Evolutionary conservation across 2,113 vertebrate species (phyloP).

Genomic region (Cettia cetti): DNA sequence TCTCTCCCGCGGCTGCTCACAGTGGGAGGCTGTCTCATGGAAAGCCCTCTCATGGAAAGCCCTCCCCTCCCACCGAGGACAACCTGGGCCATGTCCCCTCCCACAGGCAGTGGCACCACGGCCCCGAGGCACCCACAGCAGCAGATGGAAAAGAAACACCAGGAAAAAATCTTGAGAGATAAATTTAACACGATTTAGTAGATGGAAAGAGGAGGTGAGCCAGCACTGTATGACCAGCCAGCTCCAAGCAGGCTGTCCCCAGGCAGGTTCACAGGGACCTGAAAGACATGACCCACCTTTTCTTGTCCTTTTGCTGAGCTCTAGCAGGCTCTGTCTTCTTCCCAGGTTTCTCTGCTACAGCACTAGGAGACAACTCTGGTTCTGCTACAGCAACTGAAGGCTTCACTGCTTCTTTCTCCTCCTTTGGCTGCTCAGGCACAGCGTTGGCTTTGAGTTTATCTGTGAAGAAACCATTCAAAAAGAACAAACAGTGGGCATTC

Average conservation of each 20-base stretch:
- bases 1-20: background rate
- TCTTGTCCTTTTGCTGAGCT: constrained; percentile 68
- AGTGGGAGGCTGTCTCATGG: background rate
- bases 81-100: background rate
- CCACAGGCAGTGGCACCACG: background rate
- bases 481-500: background rate
- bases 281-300: constrained; percentile 53
- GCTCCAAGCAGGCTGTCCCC: background rate
- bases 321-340: constrained; percentile 63
- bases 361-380: constrained; percentile 44
- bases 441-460: constrained; percentile 73
- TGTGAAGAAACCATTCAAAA: constrained; percentile 4
- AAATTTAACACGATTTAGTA: background rate
- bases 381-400: constrained; percentile 40
- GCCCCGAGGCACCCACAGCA: background rate
- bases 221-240: background rate
- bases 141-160: background rate
- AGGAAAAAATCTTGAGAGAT: background rate
- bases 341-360: constrained; percentile 56
- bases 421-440: constrained; percentile 69
- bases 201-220: background rate
- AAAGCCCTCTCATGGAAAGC: background rate
- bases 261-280: background rate
- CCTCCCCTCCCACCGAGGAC: background rate
- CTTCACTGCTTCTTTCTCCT: constrained; percentile 55